A percentile compares a stretch with the other conserved stretches of the same genome.
Conservation (phyloP, 2,888 invertebrate species). For the Lasioglossum leucozonium region DNA sequence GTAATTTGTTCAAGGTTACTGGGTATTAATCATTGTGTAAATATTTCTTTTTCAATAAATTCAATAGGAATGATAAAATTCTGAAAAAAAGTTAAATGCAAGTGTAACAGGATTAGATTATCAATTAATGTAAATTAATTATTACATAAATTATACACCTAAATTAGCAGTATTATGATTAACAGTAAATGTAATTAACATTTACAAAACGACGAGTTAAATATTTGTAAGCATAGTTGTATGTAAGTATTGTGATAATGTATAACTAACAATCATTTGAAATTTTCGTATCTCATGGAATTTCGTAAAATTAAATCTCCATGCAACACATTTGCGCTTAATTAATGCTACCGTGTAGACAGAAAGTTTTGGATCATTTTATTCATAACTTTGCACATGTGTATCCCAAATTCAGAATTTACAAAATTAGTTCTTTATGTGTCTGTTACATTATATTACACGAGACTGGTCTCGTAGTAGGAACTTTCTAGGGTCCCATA, state of each 20-base stretch:
- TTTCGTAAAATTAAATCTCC: no score
- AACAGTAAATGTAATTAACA: no score
- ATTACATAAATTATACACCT: no score
- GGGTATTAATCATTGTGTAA: background rate
- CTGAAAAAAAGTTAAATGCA: background rate
- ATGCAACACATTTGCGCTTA: background rate
- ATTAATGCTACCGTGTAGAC: background rate
- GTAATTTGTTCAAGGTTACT: background rate
- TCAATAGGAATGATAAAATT: background rate
- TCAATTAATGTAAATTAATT: no score
- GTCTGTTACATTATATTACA: no score
- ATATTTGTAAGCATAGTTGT: background rate
- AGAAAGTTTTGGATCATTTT: background rate
- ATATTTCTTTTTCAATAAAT: background rate
- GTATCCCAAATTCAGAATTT: background rate
- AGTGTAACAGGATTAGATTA: no score
- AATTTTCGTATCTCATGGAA: background rate
- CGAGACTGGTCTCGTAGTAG: no score
- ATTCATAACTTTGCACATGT: background rate
- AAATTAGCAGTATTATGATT: no score
- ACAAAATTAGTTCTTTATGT: no score
- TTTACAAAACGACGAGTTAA: background rate
- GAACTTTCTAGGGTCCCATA: no score
- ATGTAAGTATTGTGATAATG: background rate
- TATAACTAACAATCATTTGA: background rate